These are phyloP conservation scores for Lasiurus borealis DNA, from an alignment of 2,113 vertebrate genomes.

Conservation along the genomic window DNA sequence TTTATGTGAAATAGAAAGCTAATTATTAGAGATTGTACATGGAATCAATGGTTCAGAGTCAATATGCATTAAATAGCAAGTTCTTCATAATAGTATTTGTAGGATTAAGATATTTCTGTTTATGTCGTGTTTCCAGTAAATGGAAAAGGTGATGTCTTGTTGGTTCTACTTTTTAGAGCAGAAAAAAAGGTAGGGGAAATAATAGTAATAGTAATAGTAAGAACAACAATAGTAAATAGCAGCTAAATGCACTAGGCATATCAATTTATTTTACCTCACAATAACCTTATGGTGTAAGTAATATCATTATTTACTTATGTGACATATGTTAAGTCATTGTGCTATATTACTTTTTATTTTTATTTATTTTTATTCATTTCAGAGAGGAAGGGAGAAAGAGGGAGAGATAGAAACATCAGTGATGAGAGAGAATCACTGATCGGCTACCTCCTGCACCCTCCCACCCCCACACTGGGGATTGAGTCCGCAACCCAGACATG, in stretches of 20 bases:
- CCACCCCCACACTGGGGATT: too few relatives aligned
- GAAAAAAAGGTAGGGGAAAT: neutral
- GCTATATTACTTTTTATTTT: too few relatives aligned
- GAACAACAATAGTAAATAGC: neutral
- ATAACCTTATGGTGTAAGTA: neutral
- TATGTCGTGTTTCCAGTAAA: slow-evolving; percentile 39
- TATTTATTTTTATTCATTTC: too few relatives aligned
- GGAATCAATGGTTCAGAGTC: slow-evolving; percentile 53
- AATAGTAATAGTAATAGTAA: neutral
- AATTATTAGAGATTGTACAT: slow-evolving; percentile 77
- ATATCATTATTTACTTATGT: neutral
- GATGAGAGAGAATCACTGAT: too few relatives aligned
- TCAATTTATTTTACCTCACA: slow-evolving; percentile 10
- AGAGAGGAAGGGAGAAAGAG: too few relatives aligned
- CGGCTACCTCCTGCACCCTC: too few relatives aligned
- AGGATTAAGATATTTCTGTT: slow-evolving; percentile 53
- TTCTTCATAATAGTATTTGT: slow-evolving; percentile 42
- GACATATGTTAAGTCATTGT: neutral
- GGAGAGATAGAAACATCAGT: too few relatives aligned
- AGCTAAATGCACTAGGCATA: neutral
- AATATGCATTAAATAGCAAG: slow-evolving; percentile 32
- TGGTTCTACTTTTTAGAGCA: neutral
- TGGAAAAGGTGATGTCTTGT: neutral
- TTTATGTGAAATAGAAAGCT: slow-evolving; percentile 58
- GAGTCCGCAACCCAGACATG: too few relatives aligned